Base-by-base conservation (phyloP, 2,797 vertebrate genomes). In the Danio aesculapii region DNA sequence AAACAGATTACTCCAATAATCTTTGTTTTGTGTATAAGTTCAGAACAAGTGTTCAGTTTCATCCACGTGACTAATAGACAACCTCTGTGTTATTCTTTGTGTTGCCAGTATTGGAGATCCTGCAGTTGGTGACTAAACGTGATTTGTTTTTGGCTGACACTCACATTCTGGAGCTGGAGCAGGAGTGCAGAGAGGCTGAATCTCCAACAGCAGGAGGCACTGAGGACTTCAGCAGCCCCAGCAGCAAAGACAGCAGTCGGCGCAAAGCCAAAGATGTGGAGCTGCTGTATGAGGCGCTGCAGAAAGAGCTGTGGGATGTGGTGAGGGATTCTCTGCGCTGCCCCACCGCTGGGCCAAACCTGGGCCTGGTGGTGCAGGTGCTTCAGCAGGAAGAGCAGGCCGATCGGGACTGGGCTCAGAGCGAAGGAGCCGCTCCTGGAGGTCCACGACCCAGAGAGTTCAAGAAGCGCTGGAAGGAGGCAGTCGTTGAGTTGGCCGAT, bases 111-210 rank as follows among this genome's bases (percentile, higher is more conserved):
- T 87, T 97, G 85, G 96, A 97, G 89, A 97, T 97, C 88, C 91
- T 96, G 84, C 94, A 95, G 90, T 87, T 97, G 85, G 96, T 98
- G 84, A 96, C 95, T 80, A 94, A 90, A 62, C 92, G 95, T 6
- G 97, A 98, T 73, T 93, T 98, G 55, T 86, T 96, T 11, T 88
- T 93, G 4, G 97, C 97, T 0, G 96, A 97, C 81, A 87, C 92
- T 0, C 96, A 98, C 91, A 97, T 98, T 90, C 89, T 96, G 79
- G 96, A 97, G 83, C 88, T 98, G 88, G 96, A 97, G 84, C 94
- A 94, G 5, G 97, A 98, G 88, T 96, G 95, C 6, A 87, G 76
- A 16, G 90, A 89, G 84, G 61, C 80, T 30, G 84, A n/a, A 58
- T 84, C 49, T 68, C 79, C 1, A 66, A 59, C 82, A 0, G 84